Evolutionary conservation across 1,140 invertebrate species (phyloP).

Genomic region (Aphidius ervi): DNA sequence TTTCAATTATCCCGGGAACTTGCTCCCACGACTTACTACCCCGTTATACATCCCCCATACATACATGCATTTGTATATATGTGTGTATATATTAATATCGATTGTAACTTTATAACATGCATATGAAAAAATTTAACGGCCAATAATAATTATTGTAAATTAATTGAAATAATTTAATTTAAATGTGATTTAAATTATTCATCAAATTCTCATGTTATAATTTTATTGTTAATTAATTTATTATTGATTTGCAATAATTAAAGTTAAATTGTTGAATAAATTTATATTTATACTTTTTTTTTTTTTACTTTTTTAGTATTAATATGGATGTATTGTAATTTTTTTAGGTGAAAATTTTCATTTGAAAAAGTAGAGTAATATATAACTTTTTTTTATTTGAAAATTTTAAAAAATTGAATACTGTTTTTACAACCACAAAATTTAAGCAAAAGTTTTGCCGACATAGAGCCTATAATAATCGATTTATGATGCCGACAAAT

Average conservation of each 20-base stretch:
- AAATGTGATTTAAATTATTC: slow-evolving; percentile 21
- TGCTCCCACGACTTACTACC: slow-evolving; percentile 21
- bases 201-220: slow-evolving; percentile 9
- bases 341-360: no score
- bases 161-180: not conserved
- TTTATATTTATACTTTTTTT: not conserved
- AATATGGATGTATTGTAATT: no score
- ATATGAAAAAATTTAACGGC: slow-evolving; percentile 18
- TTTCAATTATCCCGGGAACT: slow-evolving; percentile 37
- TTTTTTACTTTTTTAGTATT: no score
- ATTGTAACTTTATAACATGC: not conserved
- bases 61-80: no score
- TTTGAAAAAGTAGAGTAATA: no score
- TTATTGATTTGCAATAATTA: not conserved
- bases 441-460: slow-evolving; percentile 2
- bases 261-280: not conserved
- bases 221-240: no score
- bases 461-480: slow-evolving; percentile 41
- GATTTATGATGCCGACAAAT: slow-evolving; percentile 34
- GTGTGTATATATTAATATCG: slow-evolving; percentile 11
- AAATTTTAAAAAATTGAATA: no score
- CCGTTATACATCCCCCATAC: not conserved
- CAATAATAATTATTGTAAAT: slow-evolving; percentile 22
- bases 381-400: no score
- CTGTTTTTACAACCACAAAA: slow-evolving; percentile 21